Percentiles rank a stretch among this genome's conserved stretches.
Conservation (phyloP, 2,888 invertebrate genomes). For the Rotaria macrura region DNA sequence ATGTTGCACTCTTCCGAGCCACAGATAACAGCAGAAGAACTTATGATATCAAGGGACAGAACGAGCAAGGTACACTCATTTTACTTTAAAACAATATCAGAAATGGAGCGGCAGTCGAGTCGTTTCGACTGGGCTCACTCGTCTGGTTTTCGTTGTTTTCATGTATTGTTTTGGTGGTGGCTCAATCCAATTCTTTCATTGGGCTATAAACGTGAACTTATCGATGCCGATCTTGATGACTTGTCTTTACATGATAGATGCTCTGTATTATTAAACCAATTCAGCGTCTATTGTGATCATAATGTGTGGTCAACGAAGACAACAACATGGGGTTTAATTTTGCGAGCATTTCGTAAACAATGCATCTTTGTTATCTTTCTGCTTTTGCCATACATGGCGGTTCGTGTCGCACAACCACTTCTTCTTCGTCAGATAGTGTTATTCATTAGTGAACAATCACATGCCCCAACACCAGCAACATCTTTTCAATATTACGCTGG, state of each 20-base stretch:
- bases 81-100: neutral
- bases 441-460: neutral
- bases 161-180: constrained; percentile 14
- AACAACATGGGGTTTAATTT: neutral
- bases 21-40: neutral
- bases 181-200: constrained; percentile 1
- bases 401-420: neutral
- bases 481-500: neutral
- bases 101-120: neutral
- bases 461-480: neutral
- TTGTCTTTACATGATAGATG: neutral
- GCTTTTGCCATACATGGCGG: neutral
- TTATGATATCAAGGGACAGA: neutral
- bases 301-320: neutral
- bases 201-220: neutral
- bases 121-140: constrained; percentile 20
- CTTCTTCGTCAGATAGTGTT: neutral
- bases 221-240: constrained; percentile 14
- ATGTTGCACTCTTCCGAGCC: neutral
- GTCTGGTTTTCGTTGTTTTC: neutral
- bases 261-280: neutral
- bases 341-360: constrained; percentile 10
- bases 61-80: too few species aligned
- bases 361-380: neutral
- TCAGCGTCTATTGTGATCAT: neutral